Base-by-base conservation (phyloP, 1,140 invertebrate species). In the Sitodiplosis mosellana region DNA sequence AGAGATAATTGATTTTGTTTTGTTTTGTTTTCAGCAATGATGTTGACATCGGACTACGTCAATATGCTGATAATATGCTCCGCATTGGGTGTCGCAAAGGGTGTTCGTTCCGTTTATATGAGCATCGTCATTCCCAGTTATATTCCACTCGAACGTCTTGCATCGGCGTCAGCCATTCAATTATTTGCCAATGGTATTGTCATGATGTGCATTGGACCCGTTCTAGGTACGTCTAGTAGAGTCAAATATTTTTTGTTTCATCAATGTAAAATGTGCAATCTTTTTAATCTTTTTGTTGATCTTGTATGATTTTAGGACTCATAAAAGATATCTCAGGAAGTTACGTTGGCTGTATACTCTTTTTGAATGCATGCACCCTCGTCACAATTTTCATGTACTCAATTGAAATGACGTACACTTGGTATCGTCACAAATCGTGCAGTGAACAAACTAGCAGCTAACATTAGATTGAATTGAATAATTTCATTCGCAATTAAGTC, bases 31-130 rank as follows among this genome's bases (percentile, higher is more conserved):
- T 5, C 36, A 38, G 12, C 15, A 2, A 38, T n/a, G 12, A 38
- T 38, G 12, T 38, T n/a, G 3, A 17, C 36, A n/a, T n/a, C 12
- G 14, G 5, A 38, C 15, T 38, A n/a, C 12, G 36, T 38, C 3
- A 38, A n/a, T 38, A 17, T n/a, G 36, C 15, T 14, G 12, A 38
- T 38, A 38, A 38, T 38, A 14, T n/a, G 15, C 12, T 38, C 15
- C 5, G 36, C 36, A 5, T 42, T 82, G 33, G 80, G 80, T 7
- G 61, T 81, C 2, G 73, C 76, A 27, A 83, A 81, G 63, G 79
- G 78, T 0, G 63, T 80, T 15, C 66, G 78, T 47, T 75, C 78
- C 37, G 78, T 82, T 0, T 81, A 78, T 55, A 76, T 78, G 59
- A 69, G 74, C 4, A 60, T 80, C 3, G 72, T 82, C 4, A 75